A percentile compares a stretch with the other conserved stretches of the same genome.
phyloP scores from a whole-genome alignment of 2,113 vertebrate genomes.

The Xenopus tropicalis region DNA sequence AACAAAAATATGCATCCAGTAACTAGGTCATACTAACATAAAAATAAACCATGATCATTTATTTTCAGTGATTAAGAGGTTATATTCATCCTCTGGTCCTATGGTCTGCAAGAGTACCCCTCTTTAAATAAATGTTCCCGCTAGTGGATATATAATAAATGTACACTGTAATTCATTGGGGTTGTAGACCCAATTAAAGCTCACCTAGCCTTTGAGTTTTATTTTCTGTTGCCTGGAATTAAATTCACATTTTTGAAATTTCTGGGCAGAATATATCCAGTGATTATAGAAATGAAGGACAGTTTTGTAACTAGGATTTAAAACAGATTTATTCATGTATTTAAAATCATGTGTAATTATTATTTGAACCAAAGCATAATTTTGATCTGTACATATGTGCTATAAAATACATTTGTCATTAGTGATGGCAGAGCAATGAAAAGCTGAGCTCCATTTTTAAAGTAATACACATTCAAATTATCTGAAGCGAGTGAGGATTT shows the following conservation, averaged over 20 bases:
- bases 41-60: too few relatives aligned
- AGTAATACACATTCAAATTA: constrained; percentile 38
- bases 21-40: too few relatives aligned
- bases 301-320: constrained; percentile 33
- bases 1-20: too few relatives aligned
- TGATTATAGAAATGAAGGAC: constrained; percentile 42
- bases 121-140: too few relatives aligned
- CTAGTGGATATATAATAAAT: too few relatives aligned
- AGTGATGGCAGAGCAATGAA: constrained; percentile 34
- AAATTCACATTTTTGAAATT: constrained; percentile 37
- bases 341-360: constrained; percentile 37
- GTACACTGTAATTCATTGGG: too few relatives aligned
- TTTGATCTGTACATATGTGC: constrained; percentile 7
- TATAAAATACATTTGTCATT: constrained; percentile 34
- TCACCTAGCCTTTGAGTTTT: neutral
- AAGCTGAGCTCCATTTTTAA: constrained; percentile 23
- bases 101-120: too few relatives aligned
- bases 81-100: too few relatives aligned
- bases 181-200: too few relatives aligned
- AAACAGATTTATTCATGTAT: constrained; percentile 41
- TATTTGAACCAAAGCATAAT: constrained; percentile 22
- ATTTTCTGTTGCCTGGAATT: constrained; percentile 24
- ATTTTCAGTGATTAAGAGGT: too few relatives aligned
- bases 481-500: constrained; percentile 20
- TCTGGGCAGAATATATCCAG: constrained; percentile 17